These are phyloP conservation scores for Marmota monax DNA, from an alignment of 2,113 vertebrate species.

Conservation along the genomic window DNA sequence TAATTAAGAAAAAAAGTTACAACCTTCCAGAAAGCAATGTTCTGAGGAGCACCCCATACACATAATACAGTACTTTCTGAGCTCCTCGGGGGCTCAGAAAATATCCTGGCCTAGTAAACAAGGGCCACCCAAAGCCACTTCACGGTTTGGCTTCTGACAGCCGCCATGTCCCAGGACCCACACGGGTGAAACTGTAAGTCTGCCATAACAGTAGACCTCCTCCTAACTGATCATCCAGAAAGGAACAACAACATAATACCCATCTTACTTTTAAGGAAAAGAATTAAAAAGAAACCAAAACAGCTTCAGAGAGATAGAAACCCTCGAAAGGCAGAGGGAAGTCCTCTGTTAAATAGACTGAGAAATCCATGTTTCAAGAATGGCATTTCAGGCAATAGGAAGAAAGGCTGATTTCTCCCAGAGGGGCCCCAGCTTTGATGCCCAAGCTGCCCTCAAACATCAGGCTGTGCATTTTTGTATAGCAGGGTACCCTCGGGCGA, in stretches of 20 bases:
- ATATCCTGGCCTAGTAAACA: neutral
- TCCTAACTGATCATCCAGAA: slow-evolving; percentile 62
- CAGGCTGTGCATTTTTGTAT: slow-evolving; percentile 74
- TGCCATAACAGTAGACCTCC: neutral
- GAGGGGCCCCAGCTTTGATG: slow-evolving; percentile 69
- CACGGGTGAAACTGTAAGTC: slow-evolving; percentile 7
- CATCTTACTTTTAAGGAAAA: slow-evolving; percentile 46
- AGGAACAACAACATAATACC: neutral
- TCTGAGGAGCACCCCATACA: slow-evolving; percentile 31
- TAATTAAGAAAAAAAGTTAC: slow-evolving; percentile 57
- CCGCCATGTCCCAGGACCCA: neutral
- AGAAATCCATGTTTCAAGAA: slow-evolving; percentile 71
- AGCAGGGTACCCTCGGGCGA: slow-evolving; percentile 74
- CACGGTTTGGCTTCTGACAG: slow-evolving; percentile 15
- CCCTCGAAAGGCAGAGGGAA: slow-evolving; percentile 35
- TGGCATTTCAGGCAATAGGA: slow-evolving; percentile 50
- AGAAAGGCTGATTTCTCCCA: slow-evolving; percentile 76
- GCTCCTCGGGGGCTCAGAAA: neutral
- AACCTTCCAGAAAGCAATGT: slow-evolving; percentile 60
- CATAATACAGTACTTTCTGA: slow-evolving; percentile 16
- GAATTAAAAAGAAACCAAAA: slow-evolving; percentile 73
- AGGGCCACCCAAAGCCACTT: neutral
- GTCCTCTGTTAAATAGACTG: slow-evolving; percentile 44
- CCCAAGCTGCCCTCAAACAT: slow-evolving; percentile 75
- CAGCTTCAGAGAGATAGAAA: slow-evolving; percentile 53